These are phyloP conservation scores for Drosophila teissieri DNA, from an alignment of 1,140 invertebrate species.

Conservation along the genomic window DNA sequence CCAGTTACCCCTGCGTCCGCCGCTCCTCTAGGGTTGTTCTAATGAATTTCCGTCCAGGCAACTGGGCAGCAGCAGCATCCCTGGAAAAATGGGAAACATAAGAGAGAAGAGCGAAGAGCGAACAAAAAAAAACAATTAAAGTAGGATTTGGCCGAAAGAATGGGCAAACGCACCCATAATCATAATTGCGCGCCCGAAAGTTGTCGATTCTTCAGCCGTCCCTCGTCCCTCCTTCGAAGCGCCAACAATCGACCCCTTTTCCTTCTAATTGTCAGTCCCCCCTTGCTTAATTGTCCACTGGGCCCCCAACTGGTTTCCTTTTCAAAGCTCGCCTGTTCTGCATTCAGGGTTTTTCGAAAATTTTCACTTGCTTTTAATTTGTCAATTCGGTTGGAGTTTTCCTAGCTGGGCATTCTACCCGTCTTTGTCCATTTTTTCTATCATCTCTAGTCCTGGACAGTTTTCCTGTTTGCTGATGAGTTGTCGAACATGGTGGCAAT, in stretches of 20 bases:
- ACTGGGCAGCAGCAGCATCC: constrained; percentile 56
- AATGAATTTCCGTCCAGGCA: constrained; percentile 81
- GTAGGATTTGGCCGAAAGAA: constrained; percentile 30
- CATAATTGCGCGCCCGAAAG: constrained; percentile 73
- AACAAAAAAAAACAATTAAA: constrained; percentile 75
- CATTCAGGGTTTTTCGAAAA: constrained; percentile 35
- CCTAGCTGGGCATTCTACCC: not conserved
- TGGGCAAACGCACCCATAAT: constrained; percentile 70
- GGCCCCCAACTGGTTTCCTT: constrained; percentile 49
- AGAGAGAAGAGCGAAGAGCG: constrained; percentile 25
- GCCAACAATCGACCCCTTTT: constrained; percentile 22
- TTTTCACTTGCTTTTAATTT: constrained; percentile 77
- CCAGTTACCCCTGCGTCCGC: constrained; percentile 17
- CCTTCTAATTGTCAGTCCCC: constrained; percentile 64
- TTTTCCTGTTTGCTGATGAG: constrained; percentile 64
- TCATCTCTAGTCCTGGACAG: not conserved
- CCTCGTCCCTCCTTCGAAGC: not conserved
- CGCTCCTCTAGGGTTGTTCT: constrained; percentile 55
- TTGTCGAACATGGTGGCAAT: constrained; percentile 76
- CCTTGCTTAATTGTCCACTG: constrained; percentile 71
- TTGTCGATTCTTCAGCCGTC: constrained; percentile 55
- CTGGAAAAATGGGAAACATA: constrained; percentile 22
- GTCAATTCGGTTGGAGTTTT: constrained; percentile 62
- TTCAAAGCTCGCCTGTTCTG: constrained; percentile 42
- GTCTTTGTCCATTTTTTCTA: constrained; percentile 6